These are phyloP conservation scores for Phrynosoma blainvillii DNA, from an alignment of 2,113 vertebrate species.

Conservation along the genomic window DNA sequence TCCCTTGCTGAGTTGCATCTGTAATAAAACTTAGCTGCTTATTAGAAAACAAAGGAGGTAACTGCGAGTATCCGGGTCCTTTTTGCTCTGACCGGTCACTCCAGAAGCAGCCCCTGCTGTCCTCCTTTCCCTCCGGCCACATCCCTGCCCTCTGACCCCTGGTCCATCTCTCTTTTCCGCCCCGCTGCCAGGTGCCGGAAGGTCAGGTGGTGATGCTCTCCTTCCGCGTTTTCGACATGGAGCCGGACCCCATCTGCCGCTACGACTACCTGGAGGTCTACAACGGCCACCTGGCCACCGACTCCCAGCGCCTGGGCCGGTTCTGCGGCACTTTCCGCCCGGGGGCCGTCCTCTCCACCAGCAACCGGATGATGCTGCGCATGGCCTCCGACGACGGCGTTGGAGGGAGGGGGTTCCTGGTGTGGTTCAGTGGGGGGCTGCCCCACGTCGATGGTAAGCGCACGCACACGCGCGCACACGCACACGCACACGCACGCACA, in stretches of 20 bases:
- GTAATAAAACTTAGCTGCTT: no score
- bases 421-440: slow-evolving; percentile 83
- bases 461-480: neutral
- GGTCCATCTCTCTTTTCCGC: fast-evolving
- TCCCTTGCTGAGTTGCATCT: no score
- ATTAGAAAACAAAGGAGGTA: no score
- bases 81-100: neutral
- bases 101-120: neutral
- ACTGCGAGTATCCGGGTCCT: no score
- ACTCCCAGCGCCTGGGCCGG: slow-evolving; percentile 84
- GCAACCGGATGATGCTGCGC: slow-evolving; percentile 87
- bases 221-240: slow-evolving; percentile 90
- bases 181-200: slow-evolving; percentile 81
- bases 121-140: neutral
- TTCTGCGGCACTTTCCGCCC: slow-evolving; percentile 92
- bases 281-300: slow-evolving; percentile 78
- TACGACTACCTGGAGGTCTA: slow-evolving; percentile 89
- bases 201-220: slow-evolving; percentile 88
- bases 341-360: slow-evolving; percentile 85
- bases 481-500: no score
- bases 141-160: neutral
- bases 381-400: slow-evolving; percentile 84
- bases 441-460: slow-evolving; percentile 83
- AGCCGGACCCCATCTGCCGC: slow-evolving; percentile 86
- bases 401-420: slow-evolving; percentile 85